Evolutionary conservation across 2,113 vertebrate species (phyloP).

Genomic region (Eolophus roseicapilla): DNA sequence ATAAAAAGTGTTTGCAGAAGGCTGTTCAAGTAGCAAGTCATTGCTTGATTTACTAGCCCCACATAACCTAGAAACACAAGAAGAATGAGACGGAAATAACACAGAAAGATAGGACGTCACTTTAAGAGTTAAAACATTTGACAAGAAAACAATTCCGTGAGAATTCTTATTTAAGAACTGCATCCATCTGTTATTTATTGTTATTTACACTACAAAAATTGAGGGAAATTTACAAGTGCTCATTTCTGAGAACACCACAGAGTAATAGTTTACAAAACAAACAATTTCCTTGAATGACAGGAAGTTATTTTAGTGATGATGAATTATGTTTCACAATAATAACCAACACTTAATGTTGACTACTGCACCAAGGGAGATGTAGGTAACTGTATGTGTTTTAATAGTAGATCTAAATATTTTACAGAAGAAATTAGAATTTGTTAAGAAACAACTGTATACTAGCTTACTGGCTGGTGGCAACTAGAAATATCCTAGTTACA

Average conservation of each 20-base stretch:
- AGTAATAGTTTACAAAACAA: not conserved
- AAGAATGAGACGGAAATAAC: not conserved
- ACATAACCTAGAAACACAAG: constrained; percentile 86
- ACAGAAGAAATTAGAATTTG: not conserved
- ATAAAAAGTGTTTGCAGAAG: constrained; percentile 97
- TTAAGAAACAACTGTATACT: not conserved
- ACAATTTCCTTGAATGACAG: not conserved
- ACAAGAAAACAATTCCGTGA: not conserved
- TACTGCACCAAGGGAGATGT: not conserved
- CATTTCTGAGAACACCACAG: not conserved
- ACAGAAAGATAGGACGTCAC: not conserved
- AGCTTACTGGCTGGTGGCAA: not conserved
- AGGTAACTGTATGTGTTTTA: not conserved
- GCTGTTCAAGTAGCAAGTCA: constrained; percentile 99
- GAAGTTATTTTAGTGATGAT: not conserved
- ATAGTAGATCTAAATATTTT: not conserved
- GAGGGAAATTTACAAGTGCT: not conserved
- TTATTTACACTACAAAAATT: not conserved
- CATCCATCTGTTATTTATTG: not conserved
- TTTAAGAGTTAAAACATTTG: not conserved
- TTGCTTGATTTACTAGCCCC: constrained; percentile 97
- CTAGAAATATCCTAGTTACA: not conserved
- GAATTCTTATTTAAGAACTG: not conserved
- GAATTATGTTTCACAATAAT: not conserved
- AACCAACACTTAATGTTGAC: not conserved